Base-by-base conservation (phyloP, 2,113 vertebrate species). In the Anhinga rufa region DNA sequence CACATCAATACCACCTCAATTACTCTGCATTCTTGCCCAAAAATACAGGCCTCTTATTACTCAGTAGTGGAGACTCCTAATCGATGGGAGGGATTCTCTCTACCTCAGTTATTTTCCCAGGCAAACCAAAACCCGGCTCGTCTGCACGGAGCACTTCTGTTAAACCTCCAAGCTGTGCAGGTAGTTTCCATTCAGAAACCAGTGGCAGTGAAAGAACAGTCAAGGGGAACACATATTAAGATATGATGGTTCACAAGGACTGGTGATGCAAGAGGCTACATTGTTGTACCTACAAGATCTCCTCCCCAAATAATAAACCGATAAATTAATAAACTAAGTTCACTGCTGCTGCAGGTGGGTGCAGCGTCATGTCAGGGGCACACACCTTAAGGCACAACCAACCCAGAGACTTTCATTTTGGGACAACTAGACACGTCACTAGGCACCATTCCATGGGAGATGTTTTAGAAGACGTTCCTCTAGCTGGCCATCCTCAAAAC, bases 181-280 rank as follows among this genome's bases (percentile, higher is more conserved):
- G 78, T 11, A 38, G 36, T 17, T 65, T 49, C 60, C 66, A 17
- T 29, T n/a, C 61, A 11, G 52, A 92, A 83, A 58, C 14, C 38
- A 52, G 55, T 0, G 0, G 44, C 34, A 21, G 72, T 3, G 12
- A 57, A 44, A 36, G 60, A 38, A 17, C 38, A 64, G 55, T 24
- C 0, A 2, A 80, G 49, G 22, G 55, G 12, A 85, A 76, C 0
- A 0, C 0, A 2, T 0, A 0, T 49, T 46, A 20, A 40, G 48
- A 42, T 9, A 32, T 0, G 1, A 34, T 3, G 9, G 71, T 13
- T 69, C 55, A 15, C 49, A n/a, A n/a, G 20, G 42, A 51, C 36
- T 29, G 36, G 28, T 4, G 32, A 57, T 38, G 19, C n/a, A 38
- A 76, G 55, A 82, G 36, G 42, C 55, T 51, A 18, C 29, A 14